A percentile compares a stretch with the other conserved stretches of the same genome.
phyloP scores from a whole-genome alignment of 2,888 invertebrate species.

The Trissonchulus latispiculum region DNA sequence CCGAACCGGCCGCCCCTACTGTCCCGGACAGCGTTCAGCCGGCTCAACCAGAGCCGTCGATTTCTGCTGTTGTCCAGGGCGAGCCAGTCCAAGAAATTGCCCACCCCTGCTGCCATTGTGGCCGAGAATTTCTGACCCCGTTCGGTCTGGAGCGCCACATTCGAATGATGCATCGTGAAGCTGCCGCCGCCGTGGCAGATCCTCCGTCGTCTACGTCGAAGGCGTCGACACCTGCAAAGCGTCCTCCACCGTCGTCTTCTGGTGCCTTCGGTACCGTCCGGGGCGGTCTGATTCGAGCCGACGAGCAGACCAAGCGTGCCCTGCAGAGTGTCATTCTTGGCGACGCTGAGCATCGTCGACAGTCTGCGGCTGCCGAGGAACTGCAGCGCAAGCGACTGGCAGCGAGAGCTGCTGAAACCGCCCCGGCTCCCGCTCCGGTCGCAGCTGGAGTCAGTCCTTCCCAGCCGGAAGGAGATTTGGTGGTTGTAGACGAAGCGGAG shows the following conservation, averaged over 20 bases:
- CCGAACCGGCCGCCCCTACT: background rate
- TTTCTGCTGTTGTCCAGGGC: too few species aligned
- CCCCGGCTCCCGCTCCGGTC: background rate
- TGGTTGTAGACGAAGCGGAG: too few species aligned
- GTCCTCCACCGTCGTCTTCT: background rate
- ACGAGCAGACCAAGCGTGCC: background rate
- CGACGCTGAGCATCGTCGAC: too few species aligned
- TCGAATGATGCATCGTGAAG: constrained; percentile 16
- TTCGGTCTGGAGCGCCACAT: constrained; percentile 33
- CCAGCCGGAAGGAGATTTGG: too few species aligned
- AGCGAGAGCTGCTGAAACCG: background rate
- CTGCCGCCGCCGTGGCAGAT: background rate
- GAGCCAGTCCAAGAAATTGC: too few species aligned
- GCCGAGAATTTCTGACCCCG: constrained; percentile 33
- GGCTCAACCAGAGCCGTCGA: too few species aligned
- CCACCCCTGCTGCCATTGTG: constrained; percentile 7
- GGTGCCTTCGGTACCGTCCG: background rate
- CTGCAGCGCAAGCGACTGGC: background rate
- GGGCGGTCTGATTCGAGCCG: background rate
- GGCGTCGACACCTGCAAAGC: too few species aligned
- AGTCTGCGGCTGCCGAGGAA: background rate
- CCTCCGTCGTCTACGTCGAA: background rate
- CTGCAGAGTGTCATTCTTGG: background rate
- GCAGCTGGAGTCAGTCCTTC: background rate
- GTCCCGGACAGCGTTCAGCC: too few species aligned